These are phyloP conservation scores for Alcis repandata DNA, from an alignment of 2,888 invertebrate genomes.

Conservation along the genomic window DNA sequence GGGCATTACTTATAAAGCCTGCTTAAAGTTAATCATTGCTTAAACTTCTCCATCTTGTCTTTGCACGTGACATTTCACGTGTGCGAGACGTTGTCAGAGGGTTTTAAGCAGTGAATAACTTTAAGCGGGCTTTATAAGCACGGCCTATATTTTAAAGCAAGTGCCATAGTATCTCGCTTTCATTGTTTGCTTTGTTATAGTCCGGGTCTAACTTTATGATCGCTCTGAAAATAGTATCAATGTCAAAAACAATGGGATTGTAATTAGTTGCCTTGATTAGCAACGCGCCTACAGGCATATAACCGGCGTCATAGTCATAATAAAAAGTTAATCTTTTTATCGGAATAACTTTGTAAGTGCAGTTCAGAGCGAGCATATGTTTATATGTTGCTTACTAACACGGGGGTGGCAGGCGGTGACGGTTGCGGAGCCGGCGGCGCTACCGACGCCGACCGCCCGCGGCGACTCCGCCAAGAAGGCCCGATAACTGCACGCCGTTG, in stretches of 20 bases:
- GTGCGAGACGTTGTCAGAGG: no score
- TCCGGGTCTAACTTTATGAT: background rate
- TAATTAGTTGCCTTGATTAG: no score
- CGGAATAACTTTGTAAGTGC: background rate
- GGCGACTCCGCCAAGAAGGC: constrained; percentile 75
- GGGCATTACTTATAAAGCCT: no score
- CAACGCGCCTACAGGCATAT: no score
- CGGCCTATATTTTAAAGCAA: background rate
- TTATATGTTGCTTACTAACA: constrained; percentile 42
- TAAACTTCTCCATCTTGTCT: no score
- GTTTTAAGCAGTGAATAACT: no score
- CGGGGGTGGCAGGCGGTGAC: constrained; percentile 66
- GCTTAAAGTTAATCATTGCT: background rate
- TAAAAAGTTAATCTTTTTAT: no score
- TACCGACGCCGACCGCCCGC: constrained; percentile 73
- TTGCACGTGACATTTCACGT: no score
- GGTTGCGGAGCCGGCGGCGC: constrained; percentile 66
- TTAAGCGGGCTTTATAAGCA: no score
- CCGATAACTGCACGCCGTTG: constrained; percentile 72
- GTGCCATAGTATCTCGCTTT: background rate
- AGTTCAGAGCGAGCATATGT: constrained; percentile 1
- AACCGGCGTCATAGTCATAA: no score
- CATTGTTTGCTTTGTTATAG: background rate
- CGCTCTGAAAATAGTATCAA: background rate
- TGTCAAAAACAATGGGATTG: no score